Evolutionary conservation across 1,140 invertebrate genomes (phyloP).

Genomic region (Rhyzopertha dominica): DNA sequence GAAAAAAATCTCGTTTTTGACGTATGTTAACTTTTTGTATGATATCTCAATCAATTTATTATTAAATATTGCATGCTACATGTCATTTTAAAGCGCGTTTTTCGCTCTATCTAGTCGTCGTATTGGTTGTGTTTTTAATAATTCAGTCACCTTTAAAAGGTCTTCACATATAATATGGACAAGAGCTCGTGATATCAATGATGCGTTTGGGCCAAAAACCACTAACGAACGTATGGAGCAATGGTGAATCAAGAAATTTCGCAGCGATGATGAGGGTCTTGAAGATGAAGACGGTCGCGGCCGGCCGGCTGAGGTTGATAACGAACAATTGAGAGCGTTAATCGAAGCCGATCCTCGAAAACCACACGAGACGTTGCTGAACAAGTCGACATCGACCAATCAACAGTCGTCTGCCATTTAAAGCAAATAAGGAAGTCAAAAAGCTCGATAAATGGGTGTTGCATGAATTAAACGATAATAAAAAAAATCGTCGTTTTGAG

Average conservation of each 20-base stretch:
- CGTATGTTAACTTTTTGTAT: too few species aligned
- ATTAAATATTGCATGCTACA: too few species aligned
- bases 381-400: not conserved
- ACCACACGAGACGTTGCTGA: not conserved
- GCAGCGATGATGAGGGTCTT: conserved; percentile 9
- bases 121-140: too few species aligned
- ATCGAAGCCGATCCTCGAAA: not conserved
- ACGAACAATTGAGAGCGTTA: not conserved
- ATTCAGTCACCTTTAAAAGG: too few species aligned
- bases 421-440: not conserved
- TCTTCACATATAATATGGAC: too few species aligned
- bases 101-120: too few species aligned
- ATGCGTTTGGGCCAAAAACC: conserved; percentile 6
- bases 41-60: too few species aligned
- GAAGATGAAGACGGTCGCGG: conserved; percentile 15
- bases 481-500: not conserved
- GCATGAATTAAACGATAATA: conserved; percentile 2
- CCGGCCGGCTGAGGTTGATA: conserved; percentile 6
- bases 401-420: not conserved
- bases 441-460: conserved; percentile 1
- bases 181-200: conserved; percentile 2
- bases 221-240: conserved; percentile 12
- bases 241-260: conserved; percentile 17
- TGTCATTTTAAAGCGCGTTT: too few species aligned
- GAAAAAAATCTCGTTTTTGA: too few species aligned